Evolutionary conservation across 2,797 vertebrate species (phyloP).

Genomic region (Rhyacichthys aspro): DNA sequence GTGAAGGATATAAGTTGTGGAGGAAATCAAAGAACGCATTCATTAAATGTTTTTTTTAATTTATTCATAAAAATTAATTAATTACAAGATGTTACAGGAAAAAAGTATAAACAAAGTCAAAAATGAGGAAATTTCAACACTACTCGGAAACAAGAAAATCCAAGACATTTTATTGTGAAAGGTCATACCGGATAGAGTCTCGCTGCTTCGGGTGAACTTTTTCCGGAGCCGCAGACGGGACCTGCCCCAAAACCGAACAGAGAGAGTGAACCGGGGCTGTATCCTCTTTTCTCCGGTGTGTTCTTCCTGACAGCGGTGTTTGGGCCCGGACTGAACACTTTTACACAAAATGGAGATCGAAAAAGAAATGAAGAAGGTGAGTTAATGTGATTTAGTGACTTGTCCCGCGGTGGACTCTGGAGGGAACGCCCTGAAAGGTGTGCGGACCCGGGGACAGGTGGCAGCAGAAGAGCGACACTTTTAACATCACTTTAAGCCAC

Average conservation of each 20-base stretch:
- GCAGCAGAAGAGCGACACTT: neutral
- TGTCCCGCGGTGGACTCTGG: neutral
- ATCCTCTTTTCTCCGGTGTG: neutral
- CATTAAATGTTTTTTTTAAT: no score
- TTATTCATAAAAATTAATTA: no score
- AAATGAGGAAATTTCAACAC: no score
- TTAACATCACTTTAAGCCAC: neutral
- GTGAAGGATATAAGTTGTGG: no score
- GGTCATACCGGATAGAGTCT: neutral
- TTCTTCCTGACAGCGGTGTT: neutral
- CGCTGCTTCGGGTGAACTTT: fast-evolving
- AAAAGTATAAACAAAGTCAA: no score
- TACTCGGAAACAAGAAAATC: no score
- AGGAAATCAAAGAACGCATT: no score
- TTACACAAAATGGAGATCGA: conserved; percentile 77
- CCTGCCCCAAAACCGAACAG: conserved; percentile 12
- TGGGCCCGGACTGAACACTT: fast-evolving
- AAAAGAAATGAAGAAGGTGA: conserved; percentile 82
- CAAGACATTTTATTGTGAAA: conserved; percentile 55
- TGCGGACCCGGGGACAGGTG: conserved; percentile 48
- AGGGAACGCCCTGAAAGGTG: conserved; percentile 72
- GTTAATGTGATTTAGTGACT: neutral
- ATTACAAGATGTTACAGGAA: no score
- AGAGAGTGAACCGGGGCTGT: neutral
- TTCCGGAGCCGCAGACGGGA: conserved; percentile 1